phyloP scores from a whole-genome alignment of 2,797 vertebrate species.

The Ataeniobius toweri region DNA sequence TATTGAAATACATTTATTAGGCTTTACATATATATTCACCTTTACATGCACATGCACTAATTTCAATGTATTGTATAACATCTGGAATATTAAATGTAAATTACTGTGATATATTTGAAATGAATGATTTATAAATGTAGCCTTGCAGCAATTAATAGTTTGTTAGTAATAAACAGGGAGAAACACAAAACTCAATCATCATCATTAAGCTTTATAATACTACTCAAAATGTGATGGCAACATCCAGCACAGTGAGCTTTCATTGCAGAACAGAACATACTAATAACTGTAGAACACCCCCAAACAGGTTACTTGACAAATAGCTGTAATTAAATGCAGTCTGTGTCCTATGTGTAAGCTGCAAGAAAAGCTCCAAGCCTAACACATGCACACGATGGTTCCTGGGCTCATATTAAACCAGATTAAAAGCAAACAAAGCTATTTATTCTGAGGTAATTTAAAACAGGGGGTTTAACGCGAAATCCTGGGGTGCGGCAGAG shows the following conservation, averaged over 20 bases:
- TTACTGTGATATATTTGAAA: too few species aligned
- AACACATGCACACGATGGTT: conserved; percentile 63
- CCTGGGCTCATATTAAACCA: conserved; percentile 74
- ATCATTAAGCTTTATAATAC: conserved; percentile 1
- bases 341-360: conserved; percentile 66
- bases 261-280: conserved; percentile 27
- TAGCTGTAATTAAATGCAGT: conserved; percentile 71
- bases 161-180: background rate
- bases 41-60: too few species aligned
- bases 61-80: background rate
- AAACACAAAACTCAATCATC: background rate
- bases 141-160: background rate
- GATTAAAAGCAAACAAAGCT: conserved; percentile 83
- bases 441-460: conserved; percentile 81
- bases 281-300: conserved; percentile 49
- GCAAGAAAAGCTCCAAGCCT: conserved; percentile 70
- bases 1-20: background rate
- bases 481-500: conserved; percentile 71
- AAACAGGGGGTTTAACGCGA: conserved; percentile 74
- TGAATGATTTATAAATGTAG: background rate
- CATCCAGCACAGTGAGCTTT: conserved; percentile 1
- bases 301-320: conserved; percentile 62
- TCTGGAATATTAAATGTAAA: background rate
- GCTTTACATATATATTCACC: too few species aligned
- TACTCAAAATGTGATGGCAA: conserved; percentile 12